Conservation (phyloP, 2,113 vertebrate genomes). For the Calyptomena viridis region DNA sequence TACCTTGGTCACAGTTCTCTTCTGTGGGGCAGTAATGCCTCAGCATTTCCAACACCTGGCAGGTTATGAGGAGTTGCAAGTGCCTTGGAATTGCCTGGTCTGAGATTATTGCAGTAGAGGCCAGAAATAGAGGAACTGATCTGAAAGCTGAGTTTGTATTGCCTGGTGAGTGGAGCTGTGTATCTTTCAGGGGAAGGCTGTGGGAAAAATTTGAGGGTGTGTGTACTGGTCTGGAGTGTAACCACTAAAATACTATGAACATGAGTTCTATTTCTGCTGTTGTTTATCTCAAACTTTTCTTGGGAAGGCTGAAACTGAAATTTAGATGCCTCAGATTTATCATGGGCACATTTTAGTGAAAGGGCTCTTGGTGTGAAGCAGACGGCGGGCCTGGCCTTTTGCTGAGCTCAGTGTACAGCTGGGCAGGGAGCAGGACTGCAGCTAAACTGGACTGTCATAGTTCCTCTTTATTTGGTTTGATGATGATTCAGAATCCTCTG, state of each 20-base stretch:
- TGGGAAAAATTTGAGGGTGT: too few species aligned
- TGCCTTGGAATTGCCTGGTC: background rate
- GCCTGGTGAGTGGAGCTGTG: fast-evolving
- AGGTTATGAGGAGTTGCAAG: background rate
- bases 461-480: background rate
- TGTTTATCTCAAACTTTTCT: background rate
- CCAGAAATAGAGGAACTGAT: background rate
- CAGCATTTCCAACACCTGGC: fast-evolving
- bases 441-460: fast-evolving
- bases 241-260: background rate
- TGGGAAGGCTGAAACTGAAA: background rate
- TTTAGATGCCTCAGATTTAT: background rate
- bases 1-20: too few species aligned
- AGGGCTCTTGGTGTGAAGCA: background rate
- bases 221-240: background rate
- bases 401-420: fast-evolving
- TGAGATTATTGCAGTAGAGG: background rate
- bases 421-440: background rate
- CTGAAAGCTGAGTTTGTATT: background rate
- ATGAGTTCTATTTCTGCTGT: background rate
- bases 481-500: background rate
- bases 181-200: background rate
- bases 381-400: background rate
- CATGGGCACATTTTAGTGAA: background rate
- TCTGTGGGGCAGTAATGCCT: background rate